Evolutionary conservation across 2,797 vertebrate species (phyloP).

Genomic region (Acrossocheilus wenchowensis): DNA sequence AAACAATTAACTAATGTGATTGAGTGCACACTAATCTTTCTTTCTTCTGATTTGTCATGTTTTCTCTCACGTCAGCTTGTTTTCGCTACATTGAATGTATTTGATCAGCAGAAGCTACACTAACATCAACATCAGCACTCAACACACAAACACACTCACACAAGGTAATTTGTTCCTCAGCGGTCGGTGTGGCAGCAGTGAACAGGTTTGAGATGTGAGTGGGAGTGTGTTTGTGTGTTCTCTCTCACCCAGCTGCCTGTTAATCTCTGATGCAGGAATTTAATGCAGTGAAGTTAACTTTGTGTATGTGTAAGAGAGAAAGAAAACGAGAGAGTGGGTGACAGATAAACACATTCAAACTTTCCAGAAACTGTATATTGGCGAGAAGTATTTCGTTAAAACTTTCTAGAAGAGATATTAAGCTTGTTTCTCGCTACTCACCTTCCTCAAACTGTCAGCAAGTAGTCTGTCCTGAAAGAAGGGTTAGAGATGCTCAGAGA

Average conservation of each 20-base stretch:
- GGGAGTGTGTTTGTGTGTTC: conserved; percentile 37
- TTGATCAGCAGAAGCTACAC: conserved; percentile 34
- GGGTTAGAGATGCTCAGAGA: background rate
- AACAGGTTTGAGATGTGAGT: conserved; percentile 44
- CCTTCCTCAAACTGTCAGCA: conserved; percentile 11
- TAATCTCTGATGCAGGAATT: conserved; percentile 32
- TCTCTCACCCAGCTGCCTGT: conserved; percentile 8
- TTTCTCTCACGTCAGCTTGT: background rate
- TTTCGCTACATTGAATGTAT: conserved; percentile 7
- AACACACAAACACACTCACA: conserved; percentile 15
- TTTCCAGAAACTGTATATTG: conserved; percentile 8
- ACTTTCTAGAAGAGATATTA: conserved; percentile 8
- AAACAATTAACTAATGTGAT: background rate
- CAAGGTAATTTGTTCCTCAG: conserved; percentile 39
- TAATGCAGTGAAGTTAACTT: conserved; percentile 19
- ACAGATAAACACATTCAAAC: conserved; percentile 25
- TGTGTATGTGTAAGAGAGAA: background rate
- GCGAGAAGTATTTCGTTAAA: background rate
- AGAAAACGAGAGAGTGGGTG: conserved; percentile 13
- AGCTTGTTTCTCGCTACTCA: conserved; percentile 20
- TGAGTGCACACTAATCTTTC: background rate
- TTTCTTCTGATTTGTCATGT: background rate
- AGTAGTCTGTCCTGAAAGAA: background rate
- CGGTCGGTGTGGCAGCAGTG: background rate
- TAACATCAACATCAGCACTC: conserved; percentile 37